These are phyloP conservation scores for Sycobia sp. DNA, from an alignment of 1,140 invertebrate species.

Conservation along the genomic window DNA sequence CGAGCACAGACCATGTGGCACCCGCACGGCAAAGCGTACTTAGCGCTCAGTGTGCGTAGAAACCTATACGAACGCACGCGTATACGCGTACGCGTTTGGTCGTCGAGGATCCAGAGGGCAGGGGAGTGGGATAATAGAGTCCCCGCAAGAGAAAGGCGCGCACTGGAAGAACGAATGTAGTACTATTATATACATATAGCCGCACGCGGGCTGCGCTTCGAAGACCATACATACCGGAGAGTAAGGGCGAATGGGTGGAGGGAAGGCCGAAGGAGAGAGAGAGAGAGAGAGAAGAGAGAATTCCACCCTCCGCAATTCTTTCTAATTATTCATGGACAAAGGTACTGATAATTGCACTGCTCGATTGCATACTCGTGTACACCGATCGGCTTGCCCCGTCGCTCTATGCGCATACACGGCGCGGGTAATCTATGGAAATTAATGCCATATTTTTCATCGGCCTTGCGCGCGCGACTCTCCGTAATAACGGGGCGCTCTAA, in stretches of 20 bases:
- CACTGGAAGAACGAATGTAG: constrained; percentile 31
- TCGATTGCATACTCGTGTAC: constrained; percentile 52
- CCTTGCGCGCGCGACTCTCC: no score
- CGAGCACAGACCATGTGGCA: neutral
- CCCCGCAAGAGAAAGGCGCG: constrained; percentile 37
- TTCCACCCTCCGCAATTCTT: constrained; percentile 40
- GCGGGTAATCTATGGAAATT: constrained; percentile 49
- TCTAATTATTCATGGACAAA: constrained; percentile 56
- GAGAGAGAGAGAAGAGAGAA: no score
- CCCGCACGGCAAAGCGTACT: constrained; percentile 27
- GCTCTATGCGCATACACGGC: constrained; percentile 28
- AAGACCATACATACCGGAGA: no score
- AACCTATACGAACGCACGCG: neutral
- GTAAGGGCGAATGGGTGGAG: no score
- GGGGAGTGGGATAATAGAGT: constrained; percentile 27
- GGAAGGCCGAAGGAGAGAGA: no score
- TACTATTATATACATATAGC: no score
- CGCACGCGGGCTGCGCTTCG: no score
- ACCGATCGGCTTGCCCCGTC: constrained; percentile 21
- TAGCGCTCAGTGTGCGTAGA: constrained; percentile 9
- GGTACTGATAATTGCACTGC: constrained; percentile 52
- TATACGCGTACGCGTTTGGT: no score
- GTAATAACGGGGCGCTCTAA: no score
- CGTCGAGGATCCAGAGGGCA: no score
- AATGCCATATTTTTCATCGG: constrained; percentile 50